These are phyloP conservation scores for Melieria crassipennis DNA, from an alignment of 2,888 invertebrate genomes.

Conservation along the genomic window DNA sequence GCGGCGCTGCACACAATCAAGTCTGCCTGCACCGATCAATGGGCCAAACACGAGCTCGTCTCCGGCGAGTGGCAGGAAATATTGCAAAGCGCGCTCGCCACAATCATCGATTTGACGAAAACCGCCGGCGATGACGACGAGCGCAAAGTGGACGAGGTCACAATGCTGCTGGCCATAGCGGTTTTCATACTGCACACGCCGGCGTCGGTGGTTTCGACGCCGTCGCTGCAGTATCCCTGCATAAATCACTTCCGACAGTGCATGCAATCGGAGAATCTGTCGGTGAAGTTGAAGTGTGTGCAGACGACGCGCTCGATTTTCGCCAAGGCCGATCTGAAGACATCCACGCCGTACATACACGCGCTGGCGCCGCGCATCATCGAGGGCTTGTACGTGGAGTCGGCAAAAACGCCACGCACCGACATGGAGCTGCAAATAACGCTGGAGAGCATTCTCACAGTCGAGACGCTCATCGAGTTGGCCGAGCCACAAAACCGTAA, in stretches of 20 bases:
- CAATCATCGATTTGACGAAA: slow-evolving; percentile 90
- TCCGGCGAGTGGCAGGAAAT: slow-evolving; percentile 80
- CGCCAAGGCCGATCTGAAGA: slow-evolving; percentile 74
- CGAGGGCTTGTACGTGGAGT: slow-evolving; percentile 76
- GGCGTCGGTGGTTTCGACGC: slow-evolving; percentile 78
- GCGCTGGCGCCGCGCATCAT: slow-evolving; percentile 82
- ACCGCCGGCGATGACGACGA: slow-evolving; percentile 73
- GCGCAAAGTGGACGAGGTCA: slow-evolving; percentile 83
- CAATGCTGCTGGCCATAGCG: slow-evolving; percentile 88
- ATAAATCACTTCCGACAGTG: slow-evolving; percentile 92
- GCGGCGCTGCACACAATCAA: slow-evolving; percentile 82
- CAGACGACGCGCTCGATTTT: slow-evolving; percentile 83
- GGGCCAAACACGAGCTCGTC: slow-evolving; percentile 72
- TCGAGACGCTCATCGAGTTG: slow-evolving; percentile 78
- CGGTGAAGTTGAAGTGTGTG: slow-evolving; percentile 80
- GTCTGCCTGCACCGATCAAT: slow-evolving; percentile 73
- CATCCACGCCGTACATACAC: slow-evolving; percentile 83
- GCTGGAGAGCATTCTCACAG: slow-evolving; percentile 77
- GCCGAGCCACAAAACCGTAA: slow-evolving; percentile 83
- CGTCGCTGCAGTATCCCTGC: slow-evolving; percentile 88
- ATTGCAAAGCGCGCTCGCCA: slow-evolving; percentile 88
- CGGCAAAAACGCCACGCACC: slow-evolving; percentile 70
- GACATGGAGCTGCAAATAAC: slow-evolving; percentile 78
- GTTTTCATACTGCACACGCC: slow-evolving; percentile 88
- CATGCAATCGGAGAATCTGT: slow-evolving; percentile 73